These are phyloP conservation scores for Drosophila diplacantha DNA, from an alignment of 2,888 invertebrate genomes.

Conservation along the genomic window DNA sequence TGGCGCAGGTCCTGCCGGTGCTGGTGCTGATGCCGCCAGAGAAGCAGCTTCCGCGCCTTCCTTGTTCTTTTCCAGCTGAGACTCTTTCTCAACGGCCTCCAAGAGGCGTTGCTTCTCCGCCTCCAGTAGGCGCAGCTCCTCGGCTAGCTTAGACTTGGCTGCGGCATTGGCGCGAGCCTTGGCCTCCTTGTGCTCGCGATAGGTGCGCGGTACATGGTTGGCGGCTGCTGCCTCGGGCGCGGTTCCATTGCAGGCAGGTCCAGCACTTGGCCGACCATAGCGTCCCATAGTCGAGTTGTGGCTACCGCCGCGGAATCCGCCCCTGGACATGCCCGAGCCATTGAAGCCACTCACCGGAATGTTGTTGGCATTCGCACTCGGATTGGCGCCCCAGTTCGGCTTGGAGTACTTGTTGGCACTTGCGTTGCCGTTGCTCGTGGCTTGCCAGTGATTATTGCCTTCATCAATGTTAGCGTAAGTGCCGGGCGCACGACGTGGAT, in stretches of 20 bases:
- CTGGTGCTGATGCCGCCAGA: not conserved
- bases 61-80: not conserved
- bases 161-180: constrained; percentile 49
- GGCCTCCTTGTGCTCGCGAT: constrained; percentile 67
- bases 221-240: not conserved
- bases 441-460: not conserved
- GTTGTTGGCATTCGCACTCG: not conserved
- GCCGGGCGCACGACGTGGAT: constrained; percentile 6
- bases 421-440: not conserved
- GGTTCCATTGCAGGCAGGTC: not conserved
- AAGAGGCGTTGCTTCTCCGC: constrained; percentile 8
- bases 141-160: constrained; percentile 19
- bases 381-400: not conserved
- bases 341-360: not conserved
- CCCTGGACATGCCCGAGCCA: not conserved
- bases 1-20: not conserved
- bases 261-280: not conserved
- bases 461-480: not conserved
- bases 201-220: constrained; percentile 60
- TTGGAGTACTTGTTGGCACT: not conserved
- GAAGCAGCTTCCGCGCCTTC: constrained; percentile 4
- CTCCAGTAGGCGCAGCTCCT: constrained; percentile 29
- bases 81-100: constrained; percentile 36
- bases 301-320: constrained; percentile 4
- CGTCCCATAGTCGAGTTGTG: not conserved